Conservation (phyloP, 1,140 invertebrate species). For the Melitaea cinxia region DNA sequence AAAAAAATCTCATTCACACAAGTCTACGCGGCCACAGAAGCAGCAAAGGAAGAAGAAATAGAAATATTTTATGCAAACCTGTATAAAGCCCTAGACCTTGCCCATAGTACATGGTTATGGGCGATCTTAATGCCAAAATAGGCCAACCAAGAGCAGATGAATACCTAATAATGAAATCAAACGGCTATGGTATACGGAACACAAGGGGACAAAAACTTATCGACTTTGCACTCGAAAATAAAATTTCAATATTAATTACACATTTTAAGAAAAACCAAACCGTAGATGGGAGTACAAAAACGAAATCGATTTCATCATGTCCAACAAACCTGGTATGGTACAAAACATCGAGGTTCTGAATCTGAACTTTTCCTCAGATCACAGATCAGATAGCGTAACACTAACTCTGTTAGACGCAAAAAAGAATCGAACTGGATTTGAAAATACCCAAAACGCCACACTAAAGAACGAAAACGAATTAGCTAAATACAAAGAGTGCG, state of each 20-base stretch:
- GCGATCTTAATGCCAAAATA: background rate
- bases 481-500: slow-evolving; percentile 5
- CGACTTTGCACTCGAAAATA: background rate
- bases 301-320: slow-evolving; percentile 25
- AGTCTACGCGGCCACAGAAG: slow-evolving; percentile 23
- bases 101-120: background rate
- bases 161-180: background rate
- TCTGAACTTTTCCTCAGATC: slow-evolving; percentile 21
- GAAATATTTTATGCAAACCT: slow-evolving; percentile 13
- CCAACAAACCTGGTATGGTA: slow-evolving; percentile 13
- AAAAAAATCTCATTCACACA: slow-evolving; percentile 16
- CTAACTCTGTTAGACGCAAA: background rate
- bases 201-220: background rate
- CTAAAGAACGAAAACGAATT: slow-evolving; percentile 28
- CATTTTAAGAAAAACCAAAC: background rate
- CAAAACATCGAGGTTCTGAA: slow-evolving; percentile 29
- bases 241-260: too few species aligned
- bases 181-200: background rate
- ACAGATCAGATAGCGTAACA: slow-evolving; percentile 25
- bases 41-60: background rate
- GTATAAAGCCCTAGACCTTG: slow-evolving; percentile 6
- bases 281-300: slow-evolving; percentile 20
- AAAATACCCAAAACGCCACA: slow-evolving; percentile 10
- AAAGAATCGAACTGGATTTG: slow-evolving; percentile 1
- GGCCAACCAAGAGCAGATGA: background rate